A percentile compares a stretch with the other conserved stretches of the same genome.
phyloP scores from a whole-genome alignment of 23 tunicate genomes.

The Ascidia mentula region DNA sequence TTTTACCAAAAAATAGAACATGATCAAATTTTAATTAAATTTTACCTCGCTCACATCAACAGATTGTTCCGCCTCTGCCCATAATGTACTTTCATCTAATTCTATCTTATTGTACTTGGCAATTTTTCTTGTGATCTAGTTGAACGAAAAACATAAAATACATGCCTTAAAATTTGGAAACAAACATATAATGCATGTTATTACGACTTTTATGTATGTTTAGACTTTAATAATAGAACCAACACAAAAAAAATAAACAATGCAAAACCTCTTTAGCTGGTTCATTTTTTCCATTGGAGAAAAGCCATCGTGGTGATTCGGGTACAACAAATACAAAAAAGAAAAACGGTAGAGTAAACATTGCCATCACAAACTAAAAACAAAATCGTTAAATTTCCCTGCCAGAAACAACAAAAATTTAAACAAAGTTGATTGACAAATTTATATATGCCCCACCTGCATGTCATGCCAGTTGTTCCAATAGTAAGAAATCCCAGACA shows the following conservation, averaged over 20 bases:
- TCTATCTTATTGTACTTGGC: conserved; percentile 56
- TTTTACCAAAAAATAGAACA: neutral
- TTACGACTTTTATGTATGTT: neutral
- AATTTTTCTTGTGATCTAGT: conserved; percentile 46
- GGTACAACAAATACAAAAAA: conserved; percentile 54
- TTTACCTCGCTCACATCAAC: conserved; percentile 23
- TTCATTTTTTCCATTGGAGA: conserved; percentile 41
- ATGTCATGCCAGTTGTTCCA: conserved; percentile 79
- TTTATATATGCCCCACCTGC: conserved; percentile 36
- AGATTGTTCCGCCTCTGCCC: conserved; percentile 60
- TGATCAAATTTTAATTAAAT: neutral
- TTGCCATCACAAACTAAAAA: conserved; percentile 25
- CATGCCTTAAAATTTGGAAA: neutral
- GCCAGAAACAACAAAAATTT: too few relatives aligned
- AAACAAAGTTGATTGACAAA: too few relatives aligned
- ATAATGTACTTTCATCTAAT: conserved; percentile 47
- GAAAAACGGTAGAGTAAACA: conserved; percentile 50
- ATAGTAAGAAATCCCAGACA: conserved; percentile 70
- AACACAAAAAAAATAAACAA: too few relatives aligned
- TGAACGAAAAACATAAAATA: too few relatives aligned
- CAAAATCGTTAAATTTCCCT: too few relatives aligned
- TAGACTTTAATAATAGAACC: too few relatives aligned
- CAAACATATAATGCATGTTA: neutral
- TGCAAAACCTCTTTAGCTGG: conserved; percentile 49
- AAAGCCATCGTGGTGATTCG: conserved; percentile 76